Evolutionary conservation across 2,113 vertebrate species (phyloP).

Genomic region (Limnothrissa miodon): DNA sequence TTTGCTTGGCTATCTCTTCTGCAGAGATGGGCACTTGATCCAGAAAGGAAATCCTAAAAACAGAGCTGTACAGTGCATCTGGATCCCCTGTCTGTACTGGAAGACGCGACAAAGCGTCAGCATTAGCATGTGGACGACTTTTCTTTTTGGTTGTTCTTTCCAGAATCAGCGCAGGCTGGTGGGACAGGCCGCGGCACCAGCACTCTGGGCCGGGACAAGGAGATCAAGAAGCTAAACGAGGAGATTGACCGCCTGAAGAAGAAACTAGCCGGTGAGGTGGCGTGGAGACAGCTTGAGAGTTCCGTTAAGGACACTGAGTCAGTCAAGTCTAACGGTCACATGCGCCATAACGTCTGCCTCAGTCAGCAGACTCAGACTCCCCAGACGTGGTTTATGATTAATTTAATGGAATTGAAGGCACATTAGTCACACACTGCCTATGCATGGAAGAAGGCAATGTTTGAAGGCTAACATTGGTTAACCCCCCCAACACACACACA

Average conservation of each 20-base stretch:
- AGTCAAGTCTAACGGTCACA: not conserved
- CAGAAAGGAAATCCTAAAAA: too few relatives aligned
- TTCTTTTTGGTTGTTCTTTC: not conserved
- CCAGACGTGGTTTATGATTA: not conserved
- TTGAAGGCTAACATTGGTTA: not conserved
- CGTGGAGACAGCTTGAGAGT: not conserved
- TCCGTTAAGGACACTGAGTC: not conserved
- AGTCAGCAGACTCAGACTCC: not conserved
- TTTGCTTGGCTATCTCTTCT: too few relatives aligned
- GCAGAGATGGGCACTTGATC: too few relatives aligned
- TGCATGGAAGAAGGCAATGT: not conserved
- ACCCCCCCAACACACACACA: too few relatives aligned
- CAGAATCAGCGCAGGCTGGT: constrained; percentile 85
- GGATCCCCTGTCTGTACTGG: too few relatives aligned
- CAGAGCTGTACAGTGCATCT: too few relatives aligned
- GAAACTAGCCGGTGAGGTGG: constrained; percentile 83
- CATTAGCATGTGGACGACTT: too few relatives aligned
- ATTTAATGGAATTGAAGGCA: not conserved
- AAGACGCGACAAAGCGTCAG: too few relatives aligned
- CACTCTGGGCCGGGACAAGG: constrained; percentile 80
- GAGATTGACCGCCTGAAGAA: constrained; percentile 93
- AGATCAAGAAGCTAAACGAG: constrained; percentile 92
- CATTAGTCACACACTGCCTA: not conserved
- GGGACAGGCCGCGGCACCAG: constrained; percentile 72
- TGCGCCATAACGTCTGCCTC: not conserved